phyloP scores from a whole-genome alignment of 2,888 invertebrate genomes.

The Luperina testacea region DNA sequence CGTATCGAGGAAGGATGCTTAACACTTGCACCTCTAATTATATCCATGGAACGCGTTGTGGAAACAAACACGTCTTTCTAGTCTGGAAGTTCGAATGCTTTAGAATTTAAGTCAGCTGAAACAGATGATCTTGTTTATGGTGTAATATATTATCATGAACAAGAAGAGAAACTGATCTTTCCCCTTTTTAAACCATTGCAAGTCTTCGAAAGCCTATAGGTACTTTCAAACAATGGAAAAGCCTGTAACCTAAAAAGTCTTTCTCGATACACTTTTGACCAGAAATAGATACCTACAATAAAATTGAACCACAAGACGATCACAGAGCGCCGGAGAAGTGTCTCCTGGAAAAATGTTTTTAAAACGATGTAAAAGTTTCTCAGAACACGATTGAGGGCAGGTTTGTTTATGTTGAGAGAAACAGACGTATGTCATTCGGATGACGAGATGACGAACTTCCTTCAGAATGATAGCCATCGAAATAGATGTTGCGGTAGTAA shows the following conservation, averaged over 20 bases:
- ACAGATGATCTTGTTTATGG: conserved; percentile 61
- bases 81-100: conserved; percentile 62
- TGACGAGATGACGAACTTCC: conserved; percentile 73
- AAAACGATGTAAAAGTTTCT: conserved; percentile 86
- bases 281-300: conserved; percentile 73
- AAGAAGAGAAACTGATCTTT: conserved; percentile 16
- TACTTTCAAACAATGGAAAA: conserved; percentile 27
- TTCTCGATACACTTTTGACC: conserved; percentile 57
- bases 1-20: conserved; percentile 88
- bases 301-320: conserved; percentile 65
- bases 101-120: conserved; percentile 52
- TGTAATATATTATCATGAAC: conserved; percentile 48
- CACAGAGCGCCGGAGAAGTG: conserved; percentile 75
- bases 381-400: conserved; percentile 84
- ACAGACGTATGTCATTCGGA: conserved; percentile 84
- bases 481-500: conserved; percentile 74
- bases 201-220: conserved; percentile 6
- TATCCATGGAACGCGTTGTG: conserved; percentile 82
- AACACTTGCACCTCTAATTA: conserved; percentile 89
- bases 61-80: conserved; percentile 83
- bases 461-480: conserved; percentile 72
- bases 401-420: conserved; percentile 83
- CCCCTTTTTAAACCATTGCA: conserved; percentile 4
- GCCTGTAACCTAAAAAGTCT: conserved; percentile 46
- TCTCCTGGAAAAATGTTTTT: conserved; percentile 83